Evolutionary conservation across 1,140 invertebrate genomes (phyloP).

Genomic region (Pseudomyrmex sp.): DNA sequence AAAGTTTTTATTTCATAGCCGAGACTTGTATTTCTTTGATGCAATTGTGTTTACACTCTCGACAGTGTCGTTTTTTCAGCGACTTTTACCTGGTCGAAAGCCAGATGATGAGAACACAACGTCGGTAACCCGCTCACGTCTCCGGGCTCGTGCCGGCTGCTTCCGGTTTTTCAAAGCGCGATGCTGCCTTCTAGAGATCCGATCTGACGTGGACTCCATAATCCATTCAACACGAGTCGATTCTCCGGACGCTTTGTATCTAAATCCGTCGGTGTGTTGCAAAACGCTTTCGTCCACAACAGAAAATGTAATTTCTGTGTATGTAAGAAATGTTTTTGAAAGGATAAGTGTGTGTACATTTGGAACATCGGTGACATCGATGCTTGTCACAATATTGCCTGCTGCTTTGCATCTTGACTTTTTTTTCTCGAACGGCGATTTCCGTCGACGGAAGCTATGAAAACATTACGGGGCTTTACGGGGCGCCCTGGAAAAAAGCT

Average conservation of each 20-base stretch:
- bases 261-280: slow-evolving; percentile 12
- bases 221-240: slow-evolving; percentile 68
- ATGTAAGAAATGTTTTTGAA: no score
- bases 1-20: neutral
- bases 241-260: slow-evolving; percentile 46
- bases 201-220: slow-evolving; percentile 70
- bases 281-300: slow-evolving; percentile 8
- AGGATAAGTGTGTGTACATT: neutral
- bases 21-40: neutral
- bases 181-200: slow-evolving; percentile 71
- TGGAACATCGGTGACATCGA: neutral
- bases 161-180: slow-evolving; percentile 75
- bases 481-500: slow-evolving; percentile 13
- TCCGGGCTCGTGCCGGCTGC: slow-evolving; percentile 78
- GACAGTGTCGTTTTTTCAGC: slow-evolving; percentile 11
- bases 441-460: slow-evolving; percentile 36
- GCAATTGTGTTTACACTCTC: slow-evolving; percentile 35
- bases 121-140: slow-evolving; percentile 74
- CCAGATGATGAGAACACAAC: slow-evolving; percentile 72
- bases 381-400: neutral
- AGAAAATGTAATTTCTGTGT: neutral
- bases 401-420: slow-evolving; percentile 17
- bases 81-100: slow-evolving; percentile 57
- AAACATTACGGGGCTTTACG: slow-evolving; percentile 14
- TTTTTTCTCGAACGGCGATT: slow-evolving; percentile 30